phyloP scores from a whole-genome alignment of 2,797 vertebrate genomes.

The Mormyrus hasselquistii region DNA sequence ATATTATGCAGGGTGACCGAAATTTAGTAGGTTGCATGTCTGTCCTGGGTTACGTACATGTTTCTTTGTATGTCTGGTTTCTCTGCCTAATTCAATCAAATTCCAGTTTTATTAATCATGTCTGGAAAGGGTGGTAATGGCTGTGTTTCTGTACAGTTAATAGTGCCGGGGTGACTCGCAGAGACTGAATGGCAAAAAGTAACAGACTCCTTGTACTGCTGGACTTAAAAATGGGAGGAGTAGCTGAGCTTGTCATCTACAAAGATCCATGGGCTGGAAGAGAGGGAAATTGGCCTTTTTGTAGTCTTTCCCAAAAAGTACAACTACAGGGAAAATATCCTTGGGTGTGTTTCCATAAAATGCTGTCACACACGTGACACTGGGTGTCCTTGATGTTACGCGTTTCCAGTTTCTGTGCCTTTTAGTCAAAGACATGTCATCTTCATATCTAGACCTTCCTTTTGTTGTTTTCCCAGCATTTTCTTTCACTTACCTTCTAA shows the following conservation, averaged over 20 bases:
- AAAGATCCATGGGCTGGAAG: neutral
- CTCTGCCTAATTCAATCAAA: neutral
- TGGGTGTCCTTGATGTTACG: neutral
- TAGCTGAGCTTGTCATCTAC: neutral
- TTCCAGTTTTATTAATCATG: neutral
- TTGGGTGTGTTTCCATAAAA: neutral
- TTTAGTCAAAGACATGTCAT: constrained; percentile 49
- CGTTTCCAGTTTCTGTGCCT: constrained; percentile 29
- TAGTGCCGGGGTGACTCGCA: neutral
- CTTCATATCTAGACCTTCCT: neutral
- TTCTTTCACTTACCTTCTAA: constrained; percentile 7
- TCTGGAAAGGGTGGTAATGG: neutral
- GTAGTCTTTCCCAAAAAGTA: neutral
- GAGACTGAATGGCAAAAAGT: neutral
- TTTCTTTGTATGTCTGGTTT: neutral
- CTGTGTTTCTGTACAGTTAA: neutral
- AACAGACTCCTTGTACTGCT: neutral
- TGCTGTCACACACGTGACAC: neutral
- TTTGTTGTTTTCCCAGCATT: neutral
- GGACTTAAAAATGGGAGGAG: neutral
- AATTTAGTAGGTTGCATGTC: neutral
- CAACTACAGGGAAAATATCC: neutral
- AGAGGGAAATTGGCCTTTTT: neutral
- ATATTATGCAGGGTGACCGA: neutral
- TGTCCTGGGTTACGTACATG: neutral